Base-by-base conservation (phyloP, 2,888 invertebrate species). In the Cephus rjabovi region DNA sequence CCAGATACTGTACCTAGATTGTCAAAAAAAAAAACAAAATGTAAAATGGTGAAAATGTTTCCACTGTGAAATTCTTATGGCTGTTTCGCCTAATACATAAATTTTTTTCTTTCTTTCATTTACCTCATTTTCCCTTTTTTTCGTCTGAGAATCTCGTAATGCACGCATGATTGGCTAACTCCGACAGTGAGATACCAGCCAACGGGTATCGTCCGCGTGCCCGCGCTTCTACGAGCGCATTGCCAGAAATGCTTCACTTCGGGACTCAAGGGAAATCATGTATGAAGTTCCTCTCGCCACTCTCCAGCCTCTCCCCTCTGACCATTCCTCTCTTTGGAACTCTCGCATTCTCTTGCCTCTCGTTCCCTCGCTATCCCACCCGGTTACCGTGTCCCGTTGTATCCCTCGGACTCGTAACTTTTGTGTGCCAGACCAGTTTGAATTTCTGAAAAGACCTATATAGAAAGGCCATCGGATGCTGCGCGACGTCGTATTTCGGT, bases 221-320 rank as follows among this genome's bases (percentile, higher is more conserved):
- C 82, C 84, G 83, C 85, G 81, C 83, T 84, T 84, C 85, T 85
- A 86, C 83, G 83, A 86, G 87, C 85, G 86, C 87, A 89, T 89
- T 87, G 87, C 89, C 87, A 89, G 90, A 89, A 90, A 89, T 89
- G 87, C 88, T 88, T 90, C 86, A 89, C 89, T 88, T 87, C 87
- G 86, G 87, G 89, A 89, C 90, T 90, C 90, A 84, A 76, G 90
- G 90, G 90, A 91, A 91, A 91, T 91, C 90, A 90, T 90, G 89
- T 90, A 90, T 90, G 87, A 90, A 90, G 88, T 89, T 89, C 86
- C 86, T 86, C 86, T 84, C 84, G 86, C 86, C 87, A 86, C 83
- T 81, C 83, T 80, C 83, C 83, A 81, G 78, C 80, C 68, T 74
- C 80, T 3, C 12, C 3, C 35, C 82, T 76, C 77, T 56, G 69